A percentile compares a stretch with the other conserved stretches of the same genome.
phyloP scores from a whole-genome alignment of 2,888 invertebrate genomes.

The Amiota communis region DNA sequence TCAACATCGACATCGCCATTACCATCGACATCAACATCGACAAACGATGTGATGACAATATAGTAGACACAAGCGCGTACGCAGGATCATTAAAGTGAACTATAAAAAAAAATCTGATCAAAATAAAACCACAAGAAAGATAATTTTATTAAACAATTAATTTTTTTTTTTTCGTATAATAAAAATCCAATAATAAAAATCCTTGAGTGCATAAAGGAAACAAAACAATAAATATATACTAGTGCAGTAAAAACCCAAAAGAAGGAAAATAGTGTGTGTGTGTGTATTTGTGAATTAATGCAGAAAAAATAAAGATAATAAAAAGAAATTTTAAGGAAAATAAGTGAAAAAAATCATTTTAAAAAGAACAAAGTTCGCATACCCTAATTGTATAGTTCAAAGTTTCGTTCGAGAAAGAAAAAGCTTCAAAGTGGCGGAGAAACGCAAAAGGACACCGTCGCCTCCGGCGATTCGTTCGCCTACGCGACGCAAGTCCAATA shows the following conservation, averaged over 20 bases:
- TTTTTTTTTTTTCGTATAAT: background rate
- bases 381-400: background rate
- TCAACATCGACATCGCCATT: background rate
- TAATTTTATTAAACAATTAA: background rate
- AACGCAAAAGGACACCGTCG: conserved; percentile 71
- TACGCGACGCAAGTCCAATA: conserved; percentile 58
- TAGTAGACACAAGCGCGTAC: background rate
- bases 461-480: conserved; percentile 67
- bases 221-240: background rate
- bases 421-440: conserved; percentile 72
- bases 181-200: background rate
- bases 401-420: conserved; percentile 26
- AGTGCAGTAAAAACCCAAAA: background rate
- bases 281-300: background rate
- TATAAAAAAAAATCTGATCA: background rate
- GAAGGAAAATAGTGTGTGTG: background rate
- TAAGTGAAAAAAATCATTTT: background rate
- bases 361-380: background rate
- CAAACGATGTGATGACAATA: background rate
- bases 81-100: background rate
- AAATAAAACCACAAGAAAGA: background rate
- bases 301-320: background rate
- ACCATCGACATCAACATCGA: background rate
- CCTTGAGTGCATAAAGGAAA: background rate
- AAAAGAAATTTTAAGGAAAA: background rate